A percentile compares a stretch with the other conserved stretches of the same genome.
Conservation (phyloP, 1,140 invertebrate genomes). For the Samia ricini region DNA sequence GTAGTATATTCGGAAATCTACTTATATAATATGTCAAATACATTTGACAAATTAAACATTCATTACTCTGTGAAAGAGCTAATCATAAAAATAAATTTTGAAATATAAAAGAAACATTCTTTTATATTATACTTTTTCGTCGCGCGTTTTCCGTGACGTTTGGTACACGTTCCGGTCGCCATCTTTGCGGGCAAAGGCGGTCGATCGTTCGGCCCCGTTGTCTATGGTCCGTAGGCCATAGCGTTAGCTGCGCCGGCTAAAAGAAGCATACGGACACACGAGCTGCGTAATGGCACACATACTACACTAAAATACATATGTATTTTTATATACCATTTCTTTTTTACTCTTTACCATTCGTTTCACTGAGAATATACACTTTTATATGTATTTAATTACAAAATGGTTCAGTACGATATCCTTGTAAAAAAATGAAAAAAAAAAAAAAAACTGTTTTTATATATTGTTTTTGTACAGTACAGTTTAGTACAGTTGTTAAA, state of each 20-base stretch:
- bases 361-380: too few relatives aligned
- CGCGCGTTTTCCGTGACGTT: background rate
- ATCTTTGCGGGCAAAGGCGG: background rate
- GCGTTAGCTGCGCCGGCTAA: background rate
- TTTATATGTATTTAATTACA: too few relatives aligned
- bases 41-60: background rate
- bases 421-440: too few relatives aligned
- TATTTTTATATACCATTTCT: too few relatives aligned
- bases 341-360: too few relatives aligned
- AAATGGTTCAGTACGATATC: too few relatives aligned
- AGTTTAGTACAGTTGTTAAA: too few relatives aligned
- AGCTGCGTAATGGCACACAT: conserved; percentile 45
- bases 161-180: background rate
- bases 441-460: too few relatives aligned
- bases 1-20: too few relatives aligned
- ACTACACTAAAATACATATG: background rate
- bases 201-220: conserved; percentile 2
- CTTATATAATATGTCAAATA: too few relatives aligned
- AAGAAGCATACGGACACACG: conserved; percentile 56
- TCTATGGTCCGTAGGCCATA: background rate
- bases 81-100: background rate
- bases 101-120: background rate
- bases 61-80: background rate
- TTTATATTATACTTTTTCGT: background rate
- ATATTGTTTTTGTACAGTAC: too few relatives aligned